A percentile compares a stretch with the other conserved stretches of the same genome.
Evolutionary conservation across 2,888 invertebrate species (phyloP).

Genomic region (Thymelicus acteon): DNA sequence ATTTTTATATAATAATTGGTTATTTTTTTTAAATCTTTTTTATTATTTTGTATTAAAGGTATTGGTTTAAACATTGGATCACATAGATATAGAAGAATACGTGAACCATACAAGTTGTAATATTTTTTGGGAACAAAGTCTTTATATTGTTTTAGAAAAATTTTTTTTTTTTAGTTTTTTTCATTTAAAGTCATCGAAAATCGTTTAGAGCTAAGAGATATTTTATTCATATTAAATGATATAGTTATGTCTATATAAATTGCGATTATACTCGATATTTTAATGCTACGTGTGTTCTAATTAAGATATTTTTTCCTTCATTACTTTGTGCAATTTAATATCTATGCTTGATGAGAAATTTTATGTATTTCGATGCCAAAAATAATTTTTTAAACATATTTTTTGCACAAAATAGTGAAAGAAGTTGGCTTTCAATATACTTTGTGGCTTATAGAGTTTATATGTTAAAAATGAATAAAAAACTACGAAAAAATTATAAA

Average conservation of each 20-base stretch:
- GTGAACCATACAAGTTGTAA: too few relatives aligned
- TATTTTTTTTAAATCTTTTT: not conserved
- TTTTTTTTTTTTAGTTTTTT: constrained; percentile 25
- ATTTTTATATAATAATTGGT: not conserved
- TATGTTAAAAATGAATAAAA: constrained; percentile 48
- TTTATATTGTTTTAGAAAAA: too few relatives aligned
- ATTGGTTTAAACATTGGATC: too few relatives aligned
- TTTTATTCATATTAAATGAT: constrained; percentile 43
- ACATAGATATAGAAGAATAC: too few relatives aligned
- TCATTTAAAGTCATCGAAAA: constrained; percentile 50
- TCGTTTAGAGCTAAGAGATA: constrained; percentile 43
- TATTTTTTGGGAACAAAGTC: too few relatives aligned
- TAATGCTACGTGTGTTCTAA: constrained; percentile 32
- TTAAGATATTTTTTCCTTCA: constrained; percentile 12
- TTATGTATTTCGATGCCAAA: not conserved
- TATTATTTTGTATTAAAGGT: too few relatives aligned
- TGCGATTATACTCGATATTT: constrained; percentile 32
- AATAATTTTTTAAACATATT: not conserved
- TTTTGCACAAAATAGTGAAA: constrained; percentile 25
- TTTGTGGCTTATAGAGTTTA: constrained; percentile 61
- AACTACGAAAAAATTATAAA: constrained; percentile 53
- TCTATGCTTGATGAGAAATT: not conserved
- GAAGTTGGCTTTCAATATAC: constrained; percentile 37
- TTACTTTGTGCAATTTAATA: constrained; percentile 1
- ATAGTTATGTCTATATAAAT: constrained; percentile 27